Percentiles rank a stretch among this genome's conserved stretches.
Conservation (phyloP, 37 sponge, comb jelly and placozoan species). For the Crambe crambe region DNA sequence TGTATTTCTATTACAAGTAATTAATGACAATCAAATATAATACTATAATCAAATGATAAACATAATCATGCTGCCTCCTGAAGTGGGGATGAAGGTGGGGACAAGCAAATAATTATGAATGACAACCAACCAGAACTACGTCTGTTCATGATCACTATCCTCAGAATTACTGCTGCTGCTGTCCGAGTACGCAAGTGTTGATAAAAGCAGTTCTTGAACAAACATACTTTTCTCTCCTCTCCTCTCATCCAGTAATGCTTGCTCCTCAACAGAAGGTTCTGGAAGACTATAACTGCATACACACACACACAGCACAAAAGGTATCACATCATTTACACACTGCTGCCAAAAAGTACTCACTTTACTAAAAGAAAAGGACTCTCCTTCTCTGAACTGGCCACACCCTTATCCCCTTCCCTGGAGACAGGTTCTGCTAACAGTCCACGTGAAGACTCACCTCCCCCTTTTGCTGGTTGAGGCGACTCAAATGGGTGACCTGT, state of each 20-base stretch:
- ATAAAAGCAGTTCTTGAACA: slow-evolving; percentile 74
- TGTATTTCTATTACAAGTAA: too few species aligned
- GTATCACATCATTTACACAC: background rate
- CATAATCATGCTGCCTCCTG: too few species aligned
- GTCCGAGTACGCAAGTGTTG: slow-evolving; percentile 42
- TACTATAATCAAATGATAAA: too few species aligned
- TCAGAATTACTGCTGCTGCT: slow-evolving; percentile 14
- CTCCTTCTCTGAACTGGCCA: slow-evolving; percentile 1
- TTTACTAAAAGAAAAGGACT: slow-evolving; percentile 1
- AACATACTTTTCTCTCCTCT: slow-evolving; percentile 55
- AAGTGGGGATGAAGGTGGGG: too few species aligned
- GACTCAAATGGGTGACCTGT: slow-evolving; percentile 1
- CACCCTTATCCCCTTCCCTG: background rate
- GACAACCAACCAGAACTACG: slow-evolving; percentile 15
- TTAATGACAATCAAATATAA: too few species aligned
- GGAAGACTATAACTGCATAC: slow-evolving; percentile 23
- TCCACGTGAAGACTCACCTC: background rate
- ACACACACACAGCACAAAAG: background rate
- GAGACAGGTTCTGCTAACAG: background rate
- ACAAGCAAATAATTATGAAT: background rate
- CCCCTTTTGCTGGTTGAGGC: background rate
- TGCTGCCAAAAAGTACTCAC: background rate
- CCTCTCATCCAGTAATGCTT: slow-evolving; percentile 14
- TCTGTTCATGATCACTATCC: slow-evolving; percentile 31
- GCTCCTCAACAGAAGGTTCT: slow-evolving; percentile 35